These are phyloP conservation scores for Sebastiscus tertius DNA, from an alignment of 2,797 vertebrate species.

Conservation along the genomic window DNA sequence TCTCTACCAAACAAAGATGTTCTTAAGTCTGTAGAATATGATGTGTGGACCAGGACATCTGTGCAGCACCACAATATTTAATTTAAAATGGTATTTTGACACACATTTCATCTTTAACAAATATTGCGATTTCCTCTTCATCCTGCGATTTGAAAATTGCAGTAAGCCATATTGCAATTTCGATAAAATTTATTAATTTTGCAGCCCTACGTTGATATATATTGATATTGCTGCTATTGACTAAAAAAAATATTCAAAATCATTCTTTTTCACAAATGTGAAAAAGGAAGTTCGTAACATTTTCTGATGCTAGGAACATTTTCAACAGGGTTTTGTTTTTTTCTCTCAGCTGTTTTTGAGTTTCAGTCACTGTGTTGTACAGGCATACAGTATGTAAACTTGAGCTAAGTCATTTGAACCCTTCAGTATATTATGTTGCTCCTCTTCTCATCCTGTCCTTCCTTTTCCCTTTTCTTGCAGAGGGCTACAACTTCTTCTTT, in stretches of 20 bases:
- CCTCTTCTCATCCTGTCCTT: background rate
- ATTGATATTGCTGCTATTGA: background rate
- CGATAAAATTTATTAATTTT: too few relatives aligned
- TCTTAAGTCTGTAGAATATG: too few relatives aligned
- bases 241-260: background rate
- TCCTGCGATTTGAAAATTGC: too few relatives aligned
- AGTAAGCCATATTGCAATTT: too few relatives aligned
- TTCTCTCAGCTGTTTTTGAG: background rate
- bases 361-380: background rate
- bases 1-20: too few relatives aligned
- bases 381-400: background rate
- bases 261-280: background rate
- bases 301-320: background rate
- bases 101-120: too few relatives aligned
- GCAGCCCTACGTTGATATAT: too few relatives aligned
- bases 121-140: too few relatives aligned
- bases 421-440: background rate
- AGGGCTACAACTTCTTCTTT: conserved; percentile 79
- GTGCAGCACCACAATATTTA: too few relatives aligned
- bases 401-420: background rate
- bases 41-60: too few relatives aligned
- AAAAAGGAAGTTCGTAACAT: too few relatives aligned
- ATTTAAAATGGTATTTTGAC: too few relatives aligned
- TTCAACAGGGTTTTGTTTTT: background rate
- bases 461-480: conserved; percentile 72